Evolutionary conservation across 1,140 invertebrate genomes (phyloP).

Genomic region (Teleopsis dalmanni): DNA sequence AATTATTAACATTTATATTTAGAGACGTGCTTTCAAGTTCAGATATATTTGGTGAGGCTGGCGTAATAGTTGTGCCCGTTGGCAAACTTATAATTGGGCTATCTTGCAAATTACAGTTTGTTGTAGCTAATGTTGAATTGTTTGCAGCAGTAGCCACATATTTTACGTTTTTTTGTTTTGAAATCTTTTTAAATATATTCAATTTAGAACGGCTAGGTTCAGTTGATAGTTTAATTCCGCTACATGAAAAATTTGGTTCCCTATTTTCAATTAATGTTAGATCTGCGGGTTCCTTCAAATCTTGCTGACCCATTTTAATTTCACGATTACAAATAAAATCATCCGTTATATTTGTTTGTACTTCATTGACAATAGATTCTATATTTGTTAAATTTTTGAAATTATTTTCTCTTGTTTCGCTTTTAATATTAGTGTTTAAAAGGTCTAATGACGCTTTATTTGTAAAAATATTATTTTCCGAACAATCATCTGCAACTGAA

Average conservation of each 20-base stretch:
- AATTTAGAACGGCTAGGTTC: constrained; percentile 75
- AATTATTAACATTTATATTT: neutral
- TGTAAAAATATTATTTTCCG: no score
- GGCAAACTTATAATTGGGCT: constrained; percentile 25
- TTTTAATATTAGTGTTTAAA: no score
- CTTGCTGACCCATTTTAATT: neutral
- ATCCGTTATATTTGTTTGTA: no score
- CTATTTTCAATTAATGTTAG: neutral
- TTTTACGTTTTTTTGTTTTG: constrained; percentile 34
- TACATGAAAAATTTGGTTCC: neutral
- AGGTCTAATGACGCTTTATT: no score
- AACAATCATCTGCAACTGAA: no score
- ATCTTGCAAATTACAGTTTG: no score
- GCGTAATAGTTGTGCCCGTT: constrained; percentile 38
- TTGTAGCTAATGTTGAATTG: no score
- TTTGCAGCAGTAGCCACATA: no score
- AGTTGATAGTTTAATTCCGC: constrained; percentile 51
- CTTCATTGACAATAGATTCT: no score
- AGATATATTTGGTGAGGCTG: constrained; percentile 15
- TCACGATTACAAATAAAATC: no score
- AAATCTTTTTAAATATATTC: constrained; percentile 78
- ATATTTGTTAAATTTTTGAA: no score
- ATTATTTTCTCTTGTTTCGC: no score
- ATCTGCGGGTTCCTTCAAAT: neutral
- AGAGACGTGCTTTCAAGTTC: neutral